These are phyloP conservation scores for Drosophila monieri DNA, from an alignment of 2,888 invertebrate species.

Conservation along the genomic window DNA sequence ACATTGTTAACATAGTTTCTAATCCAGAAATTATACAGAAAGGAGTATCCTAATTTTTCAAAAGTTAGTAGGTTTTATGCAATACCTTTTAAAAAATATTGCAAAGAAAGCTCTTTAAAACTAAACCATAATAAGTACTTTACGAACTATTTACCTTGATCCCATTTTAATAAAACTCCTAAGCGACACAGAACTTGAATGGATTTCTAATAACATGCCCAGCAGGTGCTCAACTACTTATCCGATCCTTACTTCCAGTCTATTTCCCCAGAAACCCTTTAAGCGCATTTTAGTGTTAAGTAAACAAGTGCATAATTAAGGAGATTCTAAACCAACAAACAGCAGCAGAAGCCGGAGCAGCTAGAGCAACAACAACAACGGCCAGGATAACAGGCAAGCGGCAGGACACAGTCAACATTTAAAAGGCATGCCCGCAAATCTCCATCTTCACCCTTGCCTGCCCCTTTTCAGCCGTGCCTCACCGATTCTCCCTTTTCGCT, in stretches of 20 bases:
- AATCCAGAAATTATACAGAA: not conserved
- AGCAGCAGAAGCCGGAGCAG: slow-evolving; percentile 8
- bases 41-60: too few species aligned
- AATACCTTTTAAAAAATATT: not conserved
- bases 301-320: slow-evolving; percentile 59
- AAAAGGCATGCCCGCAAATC: slow-evolving; percentile 36
- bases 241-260: slow-evolving; percentile 31
- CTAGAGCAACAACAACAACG: slow-evolving; percentile 7
- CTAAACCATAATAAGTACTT: not conserved
- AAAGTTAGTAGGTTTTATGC: too few species aligned
- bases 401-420: slow-evolving; percentile 27
- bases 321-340: slow-evolving; percentile 46
- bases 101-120: not conserved
- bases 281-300: slow-evolving; percentile 51
- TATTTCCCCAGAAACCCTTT: slow-evolving; percentile 44
- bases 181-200: not conserved
- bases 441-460: not conserved
- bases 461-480: slow-evolving; percentile 2
- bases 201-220: slow-evolving; percentile 1
- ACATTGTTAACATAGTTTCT: slow-evolving; percentile 31
- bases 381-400: slow-evolving; percentile 25
- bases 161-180: not conserved
- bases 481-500: slow-evolving; percentile 27
- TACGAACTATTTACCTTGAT: not conserved
- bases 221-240: slow-evolving; percentile 25